These are phyloP conservation scores for Microhierax caerulescens DNA, from an alignment of 2,797 vertebrate species.

Conservation along the genomic window DNA sequence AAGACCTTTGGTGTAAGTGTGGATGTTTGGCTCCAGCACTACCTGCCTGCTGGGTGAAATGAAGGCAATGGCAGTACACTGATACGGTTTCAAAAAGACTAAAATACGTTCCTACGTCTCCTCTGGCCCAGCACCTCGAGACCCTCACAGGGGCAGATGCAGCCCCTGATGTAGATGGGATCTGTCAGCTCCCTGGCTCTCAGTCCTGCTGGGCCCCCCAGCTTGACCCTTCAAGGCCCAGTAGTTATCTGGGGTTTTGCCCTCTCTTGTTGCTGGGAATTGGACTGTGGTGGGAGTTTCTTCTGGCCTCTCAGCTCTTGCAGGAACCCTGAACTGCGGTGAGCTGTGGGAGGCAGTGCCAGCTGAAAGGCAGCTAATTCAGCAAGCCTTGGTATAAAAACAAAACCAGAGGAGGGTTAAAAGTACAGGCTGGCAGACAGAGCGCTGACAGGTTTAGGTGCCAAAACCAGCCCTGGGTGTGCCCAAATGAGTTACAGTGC, in stretches of 20 bases:
- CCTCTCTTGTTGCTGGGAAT: background rate
- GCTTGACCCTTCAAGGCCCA: background rate
- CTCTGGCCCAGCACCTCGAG: background rate
- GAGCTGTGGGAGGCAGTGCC: background rate
- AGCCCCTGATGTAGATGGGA: background rate
- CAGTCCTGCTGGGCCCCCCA: background rate
- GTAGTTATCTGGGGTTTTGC: background rate
- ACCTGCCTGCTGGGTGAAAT: background rate
- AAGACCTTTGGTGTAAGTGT: background rate
- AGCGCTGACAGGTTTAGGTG: background rate
- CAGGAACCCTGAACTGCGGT: background rate
- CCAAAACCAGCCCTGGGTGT: constrained; percentile 16
- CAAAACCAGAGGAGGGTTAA: background rate
- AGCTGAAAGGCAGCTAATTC: background rate
- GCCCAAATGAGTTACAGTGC: background rate
- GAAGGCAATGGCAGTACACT: background rate
- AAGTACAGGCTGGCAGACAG: background rate
- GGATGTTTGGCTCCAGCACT: background rate
- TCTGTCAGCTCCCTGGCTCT: background rate
- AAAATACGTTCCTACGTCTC: background rate
- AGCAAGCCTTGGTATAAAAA: background rate
- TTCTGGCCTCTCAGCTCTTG: background rate
- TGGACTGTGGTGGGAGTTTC: background rate
- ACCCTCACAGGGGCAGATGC: background rate
- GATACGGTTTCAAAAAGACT: background rate